These are phyloP conservation scores for Steinernema feltiae DNA, from an alignment of 1,140 invertebrate genomes.

Conservation along the genomic window DNA sequence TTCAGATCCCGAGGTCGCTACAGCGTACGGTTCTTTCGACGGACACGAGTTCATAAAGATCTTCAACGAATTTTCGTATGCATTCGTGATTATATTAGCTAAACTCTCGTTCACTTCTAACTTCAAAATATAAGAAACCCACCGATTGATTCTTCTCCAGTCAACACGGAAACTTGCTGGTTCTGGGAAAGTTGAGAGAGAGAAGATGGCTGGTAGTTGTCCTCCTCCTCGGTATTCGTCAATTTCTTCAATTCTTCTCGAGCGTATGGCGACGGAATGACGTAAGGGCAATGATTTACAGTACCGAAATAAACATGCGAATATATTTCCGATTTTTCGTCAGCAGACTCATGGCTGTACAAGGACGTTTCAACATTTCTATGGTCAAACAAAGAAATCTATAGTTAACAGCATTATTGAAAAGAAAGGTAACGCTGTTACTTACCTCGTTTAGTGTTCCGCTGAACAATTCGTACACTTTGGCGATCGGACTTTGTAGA, in stretches of 20 bases:
- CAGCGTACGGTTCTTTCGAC: neutral
- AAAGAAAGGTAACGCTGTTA: neutral
- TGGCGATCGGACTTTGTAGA: constrained; percentile 18
- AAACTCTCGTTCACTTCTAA: neutral
- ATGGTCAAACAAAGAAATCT: constrained; percentile 17
- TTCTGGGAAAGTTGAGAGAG: neutral
- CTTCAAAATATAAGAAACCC: neutral
- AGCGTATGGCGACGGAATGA: constrained; percentile 18
- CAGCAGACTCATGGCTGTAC: neutral
- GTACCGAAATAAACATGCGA: constrained; percentile 17
- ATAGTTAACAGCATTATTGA: neutral
- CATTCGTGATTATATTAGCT: neutral
- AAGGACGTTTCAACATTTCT: constrained; percentile 13
- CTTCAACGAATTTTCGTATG: neutral
- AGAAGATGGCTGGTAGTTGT: constrained; percentile 7
- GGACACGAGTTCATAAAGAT: neutral
- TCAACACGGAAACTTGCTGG: neutral
- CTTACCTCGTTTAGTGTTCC: constrained; percentile 22
- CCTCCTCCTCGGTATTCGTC: constrained; percentile 10
- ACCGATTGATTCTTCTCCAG: constrained; percentile 15
- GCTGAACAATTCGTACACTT: constrained; percentile 17
- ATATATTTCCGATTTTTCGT: neutral
- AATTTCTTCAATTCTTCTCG: constrained; percentile 21
- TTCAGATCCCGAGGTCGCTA: neutral
- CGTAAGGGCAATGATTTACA: constrained; percentile 22